Evolutionary conservation across 2,888 invertebrate species (phyloP), one percentile per base, ranked within the genome.

Genomic region (Dyspetes luteomarginatus): DNA sequence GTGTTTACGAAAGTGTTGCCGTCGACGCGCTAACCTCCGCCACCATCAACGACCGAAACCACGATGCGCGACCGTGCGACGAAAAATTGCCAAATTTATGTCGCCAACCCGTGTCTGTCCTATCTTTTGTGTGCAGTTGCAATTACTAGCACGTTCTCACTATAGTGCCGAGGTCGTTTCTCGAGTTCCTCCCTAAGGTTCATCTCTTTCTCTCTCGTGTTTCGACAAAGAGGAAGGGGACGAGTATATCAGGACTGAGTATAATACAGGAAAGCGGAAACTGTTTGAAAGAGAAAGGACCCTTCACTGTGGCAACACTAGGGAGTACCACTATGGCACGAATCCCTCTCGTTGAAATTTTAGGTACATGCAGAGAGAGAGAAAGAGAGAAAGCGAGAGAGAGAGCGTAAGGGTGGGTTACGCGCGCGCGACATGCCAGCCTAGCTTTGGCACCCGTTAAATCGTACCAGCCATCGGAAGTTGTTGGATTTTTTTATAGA

Each of bases 31-130:
- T 73, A 73, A 45, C 76, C 78, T 30, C 28, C 41, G 28, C 15
- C 36, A 56, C 62, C 48, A 76, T 45, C 36, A 55, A 83, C 81
- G 76, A 74, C 84, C 72, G 78, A 82, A 36, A 67, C 55, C 55
- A 60, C 65, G 36, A 45, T 12, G 26, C 9, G n/a, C 1, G 28
- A 36, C 12, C 68, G 50, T 36, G 48, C 56, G 67, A 60, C 74
- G 74, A 84, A 79, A 83, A 87, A 86, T 85, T 79, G 79, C 12
- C 72, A 48, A 83, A 88, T 88, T 87, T 86, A 87, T 86, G 52
- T 81, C 52, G 41, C 45, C 48, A 24, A 50, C 50, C 67, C 50
- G 26, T 28, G 48, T 68, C 73, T 78, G 28, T 69, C 55, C 60
- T 28, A 50, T 60, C 41, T 28, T 82, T 78, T 82, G 72, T 60